Base-by-base conservation (phyloP, 2,797 vertebrate species). In the Carcharodon carcharias region DNA sequence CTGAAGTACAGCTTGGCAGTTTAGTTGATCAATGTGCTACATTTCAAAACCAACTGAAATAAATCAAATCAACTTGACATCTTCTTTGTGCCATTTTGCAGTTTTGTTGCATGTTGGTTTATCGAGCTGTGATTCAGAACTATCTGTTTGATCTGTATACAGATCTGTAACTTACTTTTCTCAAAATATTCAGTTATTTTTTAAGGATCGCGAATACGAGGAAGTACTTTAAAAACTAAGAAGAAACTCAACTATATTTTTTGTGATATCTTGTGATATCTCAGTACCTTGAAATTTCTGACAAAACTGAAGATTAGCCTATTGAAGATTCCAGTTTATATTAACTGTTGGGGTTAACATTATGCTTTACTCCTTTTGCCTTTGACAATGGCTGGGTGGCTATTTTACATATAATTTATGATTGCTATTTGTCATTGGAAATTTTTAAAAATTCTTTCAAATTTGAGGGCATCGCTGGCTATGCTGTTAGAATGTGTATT, bases 21-120 rank as follows among this genome's bases (percentile, higher is more conserved):
- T 95, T 95, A 9, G 14, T 95, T 95, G 94, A 95, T 77, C 94
- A 35, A 77, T 95, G 93, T 16, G 69, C 45, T 77, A 18, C 71
- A 56, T 56, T 71, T 73, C 45, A 77, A 95, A 50, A 31, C 28
- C 94, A 73, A 95, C 67, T 95, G 69, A 9, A 95, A 69, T 95
- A 95, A 77, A 95, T 58, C 94, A 95, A 95, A 77, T 56, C 50
- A 31, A 95, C 50, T 56, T 95, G 94, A 77, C 28, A 56, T 77
- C 50, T 73, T 28, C 67, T 73, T 95, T 77, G 69, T 35, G 94
- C 94, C 65, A 95, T 45, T 95, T 77, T 95, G 71, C 69, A 56
- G 69, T 58, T 95, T 77, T 18, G 18, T 35, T 95, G 69, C 21
- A 54, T 77, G 54, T 95, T 77, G 69, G 1, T 56, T 95, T 95